Evolutionary conservation across 2,888 invertebrate genomes (phyloP).

Genomic region (Allolobophora icterica): DNA sequence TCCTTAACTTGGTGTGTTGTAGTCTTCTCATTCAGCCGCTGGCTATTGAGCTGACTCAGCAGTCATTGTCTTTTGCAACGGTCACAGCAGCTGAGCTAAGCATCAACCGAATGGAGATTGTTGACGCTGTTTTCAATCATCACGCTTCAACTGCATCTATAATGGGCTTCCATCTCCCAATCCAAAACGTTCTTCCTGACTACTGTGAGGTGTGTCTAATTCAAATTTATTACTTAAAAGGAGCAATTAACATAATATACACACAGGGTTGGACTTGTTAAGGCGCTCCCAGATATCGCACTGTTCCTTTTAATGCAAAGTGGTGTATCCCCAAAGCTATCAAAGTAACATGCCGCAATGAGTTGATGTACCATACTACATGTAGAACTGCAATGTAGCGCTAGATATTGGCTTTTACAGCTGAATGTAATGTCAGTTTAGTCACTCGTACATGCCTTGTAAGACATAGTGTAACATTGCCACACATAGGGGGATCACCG

Average conservation of each 20-base stretch:
- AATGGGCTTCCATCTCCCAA: slow-evolving; percentile 24
- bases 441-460: too few species aligned
- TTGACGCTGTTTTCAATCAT: slow-evolving; percentile 12
- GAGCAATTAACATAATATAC: neutral
- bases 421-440: too few species aligned
- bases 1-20: neutral
- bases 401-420: too few species aligned
- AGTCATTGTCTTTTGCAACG: neutral
- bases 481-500: too few species aligned
- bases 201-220: slow-evolving; percentile 24
- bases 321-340: too few species aligned
- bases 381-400: too few species aligned
- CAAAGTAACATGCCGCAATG: too few species aligned
- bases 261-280: too few species aligned
- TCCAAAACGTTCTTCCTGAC: slow-evolving; percentile 15
- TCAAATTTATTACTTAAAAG: neutral
- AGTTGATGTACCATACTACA: too few species aligned
- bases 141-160: slow-evolving; percentile 6
- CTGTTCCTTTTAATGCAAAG: too few species aligned
- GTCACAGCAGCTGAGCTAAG: neutral
- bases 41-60: slow-evolving; percentile 13
- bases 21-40: neutral
- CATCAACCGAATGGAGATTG: slow-evolving; percentile 2
- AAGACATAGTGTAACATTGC: too few species aligned
- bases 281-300: too few species aligned